Evolutionary conservation across 2,888 invertebrate genomes (phyloP).

Genomic region (Glomeris marginata): DNA sequence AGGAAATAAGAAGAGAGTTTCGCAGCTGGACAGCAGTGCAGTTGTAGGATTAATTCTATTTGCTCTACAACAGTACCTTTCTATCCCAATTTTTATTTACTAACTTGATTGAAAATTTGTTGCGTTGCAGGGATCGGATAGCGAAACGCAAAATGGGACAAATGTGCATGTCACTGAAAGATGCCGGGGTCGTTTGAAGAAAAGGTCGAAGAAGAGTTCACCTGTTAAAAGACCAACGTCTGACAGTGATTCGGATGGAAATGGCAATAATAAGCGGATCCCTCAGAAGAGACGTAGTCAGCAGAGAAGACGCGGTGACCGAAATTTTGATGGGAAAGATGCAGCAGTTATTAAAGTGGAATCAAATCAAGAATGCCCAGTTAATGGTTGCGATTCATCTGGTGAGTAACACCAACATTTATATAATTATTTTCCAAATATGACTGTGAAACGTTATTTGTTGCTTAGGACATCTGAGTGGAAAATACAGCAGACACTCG

Average conservation of each 20-base stretch:
- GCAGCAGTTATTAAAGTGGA: not conserved
- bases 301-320: not conserved
- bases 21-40: no score
- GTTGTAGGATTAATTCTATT: no score
- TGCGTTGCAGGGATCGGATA: no score
- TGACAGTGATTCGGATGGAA: slow-evolving; percentile 3
- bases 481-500: slow-evolving; percentile 62
- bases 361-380: slow-evolving; percentile 61
- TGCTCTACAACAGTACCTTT: no score
- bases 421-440: not conserved
- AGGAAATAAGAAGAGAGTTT: no score
- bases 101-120: no score
- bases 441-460: not conserved
- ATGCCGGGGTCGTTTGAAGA: no score
- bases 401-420: slow-evolving; percentile 29
- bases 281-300: not conserved
- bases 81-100: no score
- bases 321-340: not conserved
- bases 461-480: slow-evolving; percentile 53
- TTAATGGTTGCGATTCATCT: slow-evolving; percentile 68
- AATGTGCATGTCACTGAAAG: no score
- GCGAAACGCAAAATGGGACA: no score
- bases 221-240: no score
- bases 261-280: not conserved
- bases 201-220: no score